phyloP scores from a whole-genome alignment of 1,140 invertebrate genomes.

The Tetramorium simillimum region DNA sequence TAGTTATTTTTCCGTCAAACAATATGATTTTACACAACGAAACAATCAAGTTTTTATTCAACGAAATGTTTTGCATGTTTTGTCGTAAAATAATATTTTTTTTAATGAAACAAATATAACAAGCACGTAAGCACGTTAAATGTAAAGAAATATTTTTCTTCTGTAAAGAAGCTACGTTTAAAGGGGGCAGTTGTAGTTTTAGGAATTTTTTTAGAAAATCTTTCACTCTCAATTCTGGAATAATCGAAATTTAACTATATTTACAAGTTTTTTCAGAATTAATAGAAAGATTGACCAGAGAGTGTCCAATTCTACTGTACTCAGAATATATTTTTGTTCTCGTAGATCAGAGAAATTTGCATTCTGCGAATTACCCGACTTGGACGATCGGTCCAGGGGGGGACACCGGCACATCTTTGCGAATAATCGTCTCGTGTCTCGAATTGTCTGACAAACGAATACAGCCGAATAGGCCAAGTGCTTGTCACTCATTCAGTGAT shows the following conservation, averaged over 20 bases:
- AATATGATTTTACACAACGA: too few relatives aligned
- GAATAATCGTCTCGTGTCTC: conserved; percentile 66
- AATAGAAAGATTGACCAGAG: not conserved
- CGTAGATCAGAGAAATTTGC: not conserved
- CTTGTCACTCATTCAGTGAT: conserved; percentile 81
- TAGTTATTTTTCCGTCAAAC: too few relatives aligned
- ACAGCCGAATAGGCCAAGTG: conserved; percentile 74
- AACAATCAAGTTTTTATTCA: too few relatives aligned
- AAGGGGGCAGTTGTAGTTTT: too few relatives aligned
- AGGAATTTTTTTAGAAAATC: not conserved
- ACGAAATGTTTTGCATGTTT: too few relatives aligned
- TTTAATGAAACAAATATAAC: too few relatives aligned
- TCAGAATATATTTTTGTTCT: not conserved
- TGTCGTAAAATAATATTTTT: too few relatives aligned
- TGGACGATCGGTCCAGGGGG: not conserved
- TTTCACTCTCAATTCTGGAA: not conserved
- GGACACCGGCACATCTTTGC: conserved; percentile 10
- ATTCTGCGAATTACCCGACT: not conserved
- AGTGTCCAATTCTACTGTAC: not conserved
- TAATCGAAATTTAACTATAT: not conserved
- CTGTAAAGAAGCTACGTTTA: not conserved
- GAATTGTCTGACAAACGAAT: conserved; percentile 73
- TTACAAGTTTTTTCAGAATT: not conserved
- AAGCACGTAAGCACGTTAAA: too few relatives aligned
- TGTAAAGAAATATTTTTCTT: too few relatives aligned